Evolutionary conservation across 2,113 vertebrate species (phyloP).

Genomic region (Elgaria multicarinata): DNA sequence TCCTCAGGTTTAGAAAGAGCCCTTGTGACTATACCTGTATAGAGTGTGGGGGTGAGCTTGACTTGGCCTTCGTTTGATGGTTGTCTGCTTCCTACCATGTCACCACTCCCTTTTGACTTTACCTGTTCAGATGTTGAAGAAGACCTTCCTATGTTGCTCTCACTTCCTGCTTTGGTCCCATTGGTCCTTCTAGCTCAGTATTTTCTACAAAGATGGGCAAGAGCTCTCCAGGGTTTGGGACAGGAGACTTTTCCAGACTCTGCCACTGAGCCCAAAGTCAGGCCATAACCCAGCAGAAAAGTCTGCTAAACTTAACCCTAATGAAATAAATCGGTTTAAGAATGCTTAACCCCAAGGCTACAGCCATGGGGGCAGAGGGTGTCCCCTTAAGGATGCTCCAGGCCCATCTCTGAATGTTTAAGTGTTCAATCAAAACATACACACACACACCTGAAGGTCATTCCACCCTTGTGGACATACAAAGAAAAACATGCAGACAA

Average conservation of each 20-base stretch:
- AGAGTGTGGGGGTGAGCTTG: not conserved
- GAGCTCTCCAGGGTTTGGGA: not conserved
- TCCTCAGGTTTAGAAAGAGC: too few species aligned
- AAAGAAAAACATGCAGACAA: not conserved
- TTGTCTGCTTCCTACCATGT: not conserved
- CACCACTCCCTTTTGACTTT: not conserved
- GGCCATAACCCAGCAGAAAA: not conserved
- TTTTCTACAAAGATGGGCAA: not conserved
- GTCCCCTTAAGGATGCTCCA: not conserved
- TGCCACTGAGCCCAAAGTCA: not conserved
- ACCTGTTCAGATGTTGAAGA: not conserved
- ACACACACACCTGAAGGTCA: not conserved
- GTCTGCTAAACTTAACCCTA: not conserved
- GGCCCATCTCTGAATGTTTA: not conserved
- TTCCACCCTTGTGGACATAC: not conserved
- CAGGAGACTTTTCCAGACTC: not conserved
- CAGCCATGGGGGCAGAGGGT: not conserved
- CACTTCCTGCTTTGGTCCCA: not conserved
- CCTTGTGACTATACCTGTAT: not conserved
- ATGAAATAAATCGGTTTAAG: not conserved
- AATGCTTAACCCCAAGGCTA: not conserved
- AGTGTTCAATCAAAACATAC: not conserved
- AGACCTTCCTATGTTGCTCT: not conserved
- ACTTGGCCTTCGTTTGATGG: not conserved
- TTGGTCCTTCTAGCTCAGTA: not conserved